phyloP scores from a whole-genome alignment of 1,140 invertebrate species.

The Drosophila teissieri region DNA sequence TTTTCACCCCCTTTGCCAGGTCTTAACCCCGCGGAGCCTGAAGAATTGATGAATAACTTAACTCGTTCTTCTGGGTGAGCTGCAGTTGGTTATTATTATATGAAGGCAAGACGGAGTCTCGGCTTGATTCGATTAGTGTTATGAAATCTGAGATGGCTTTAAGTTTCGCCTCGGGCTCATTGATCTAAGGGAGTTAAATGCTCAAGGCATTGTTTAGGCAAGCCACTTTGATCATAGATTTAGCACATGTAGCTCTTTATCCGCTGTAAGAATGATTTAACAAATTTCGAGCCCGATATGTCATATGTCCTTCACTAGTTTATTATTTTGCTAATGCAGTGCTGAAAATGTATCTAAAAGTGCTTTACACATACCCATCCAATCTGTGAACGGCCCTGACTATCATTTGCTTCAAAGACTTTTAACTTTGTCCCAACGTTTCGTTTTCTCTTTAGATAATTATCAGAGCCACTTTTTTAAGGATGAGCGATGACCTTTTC shows the following conservation, averaged over 20 bases:
- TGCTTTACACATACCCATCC: not conserved
- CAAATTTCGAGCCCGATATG: too few species aligned
- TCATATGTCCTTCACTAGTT: too few species aligned
- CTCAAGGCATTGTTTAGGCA: not conserved
- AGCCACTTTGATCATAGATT: too few species aligned
- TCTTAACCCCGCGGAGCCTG: slow-evolving; percentile 13
- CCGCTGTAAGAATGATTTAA: too few species aligned
- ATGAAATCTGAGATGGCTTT: slow-evolving; percentile 36
- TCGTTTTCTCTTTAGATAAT: slow-evolving; percentile 13
- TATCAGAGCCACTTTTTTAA: slow-evolving; percentile 1
- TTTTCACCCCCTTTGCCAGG: slow-evolving; percentile 16
- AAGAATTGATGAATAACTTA: slow-evolving; percentile 56
- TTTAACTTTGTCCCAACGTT: not conserved
- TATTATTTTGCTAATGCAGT: too few species aligned
- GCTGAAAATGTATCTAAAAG: not conserved
- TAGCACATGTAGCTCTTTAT: too few species aligned
- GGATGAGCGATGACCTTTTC: slow-evolving; percentile 22
- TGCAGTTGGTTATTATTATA: slow-evolving; percentile 30
- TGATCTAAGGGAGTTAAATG: not conserved
- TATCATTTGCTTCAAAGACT: not conserved
- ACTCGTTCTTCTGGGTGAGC: slow-evolving; percentile 31
- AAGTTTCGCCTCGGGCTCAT: slow-evolving; percentile 2
- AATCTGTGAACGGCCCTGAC: not conserved
- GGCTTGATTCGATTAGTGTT: slow-evolving; percentile 41
- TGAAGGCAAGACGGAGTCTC: slow-evolving; percentile 7